Percentiles rank a stretch among this genome's conserved stretches.
Evolutionary conservation across 2,113 vertebrate species (phyloP).

Genomic region (Nicator chloris): DNA sequence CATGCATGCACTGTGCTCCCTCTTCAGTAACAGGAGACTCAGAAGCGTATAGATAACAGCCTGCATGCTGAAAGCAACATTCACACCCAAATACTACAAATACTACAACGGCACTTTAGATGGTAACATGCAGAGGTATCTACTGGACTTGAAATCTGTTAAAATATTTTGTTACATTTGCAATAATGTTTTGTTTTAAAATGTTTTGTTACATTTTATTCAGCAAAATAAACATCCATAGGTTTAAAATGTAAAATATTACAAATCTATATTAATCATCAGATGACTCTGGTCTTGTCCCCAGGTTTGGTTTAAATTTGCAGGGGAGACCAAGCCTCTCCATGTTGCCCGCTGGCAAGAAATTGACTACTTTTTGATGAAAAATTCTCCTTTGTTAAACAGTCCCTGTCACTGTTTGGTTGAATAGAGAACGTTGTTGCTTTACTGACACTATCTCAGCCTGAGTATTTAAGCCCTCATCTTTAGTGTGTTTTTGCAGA

Average conservation of each 20-base stretch:
- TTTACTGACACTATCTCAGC: background rate
- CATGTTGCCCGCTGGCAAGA: background rate
- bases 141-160: background rate
- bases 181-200: too few species aligned
- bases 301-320: background rate
- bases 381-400: background rate
- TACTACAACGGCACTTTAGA: background rate
- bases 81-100: background rate
- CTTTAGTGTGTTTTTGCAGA: background rate
- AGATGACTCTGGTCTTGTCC: background rate
- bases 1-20: background rate
- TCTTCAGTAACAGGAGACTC: background rate
- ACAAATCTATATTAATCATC: background rate
- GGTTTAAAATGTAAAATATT: background rate
- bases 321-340: background rate
- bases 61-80: background rate
- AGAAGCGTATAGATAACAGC: background rate
- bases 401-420: background rate
- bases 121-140: background rate
- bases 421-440: background rate
- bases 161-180: background rate
- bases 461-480: background rate
- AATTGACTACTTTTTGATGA: background rate
- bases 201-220: background rate
- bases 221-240: background rate